Percentiles rank a stretch among this genome's conserved stretches.
Evolutionary conservation across 2,797 vertebrate species (phyloP).

Genomic region (Garrulus glandarius): DNA sequence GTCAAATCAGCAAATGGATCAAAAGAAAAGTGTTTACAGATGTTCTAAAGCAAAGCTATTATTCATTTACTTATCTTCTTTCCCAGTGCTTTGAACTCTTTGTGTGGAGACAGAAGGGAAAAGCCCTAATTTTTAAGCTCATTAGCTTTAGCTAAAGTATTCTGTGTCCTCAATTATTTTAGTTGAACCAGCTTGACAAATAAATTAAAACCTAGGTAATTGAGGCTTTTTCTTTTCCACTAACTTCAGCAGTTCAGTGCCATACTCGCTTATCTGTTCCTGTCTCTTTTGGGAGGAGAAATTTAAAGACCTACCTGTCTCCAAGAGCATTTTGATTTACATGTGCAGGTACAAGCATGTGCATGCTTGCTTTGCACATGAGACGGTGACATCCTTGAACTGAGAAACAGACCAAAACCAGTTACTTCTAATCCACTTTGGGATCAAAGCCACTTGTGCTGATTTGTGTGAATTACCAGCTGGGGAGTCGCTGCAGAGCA

Average conservation of each 20-base stretch:
- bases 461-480: background rate
- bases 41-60: background rate
- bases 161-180: background rate
- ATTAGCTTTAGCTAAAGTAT: background rate
- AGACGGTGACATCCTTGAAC: background rate
- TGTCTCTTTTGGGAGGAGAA: background rate
- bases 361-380: background rate
- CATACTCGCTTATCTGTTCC: background rate
- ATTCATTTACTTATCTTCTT: background rate
- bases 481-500: background rate
- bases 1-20: background rate
- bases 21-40: conserved; percentile 8
- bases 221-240: background rate
- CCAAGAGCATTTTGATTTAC: background rate
- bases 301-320: background rate
- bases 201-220: background rate
- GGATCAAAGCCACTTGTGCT: background rate
- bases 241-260: background rate
- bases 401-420: background rate
- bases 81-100: background rate
- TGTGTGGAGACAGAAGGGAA: background rate
- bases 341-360: background rate
- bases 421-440: background rate
- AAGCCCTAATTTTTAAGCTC: conserved; percentile 14
- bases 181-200: background rate